Conservation (phyloP, 2,113 vertebrate species). For the Ammospiza caudacuta region DNA sequence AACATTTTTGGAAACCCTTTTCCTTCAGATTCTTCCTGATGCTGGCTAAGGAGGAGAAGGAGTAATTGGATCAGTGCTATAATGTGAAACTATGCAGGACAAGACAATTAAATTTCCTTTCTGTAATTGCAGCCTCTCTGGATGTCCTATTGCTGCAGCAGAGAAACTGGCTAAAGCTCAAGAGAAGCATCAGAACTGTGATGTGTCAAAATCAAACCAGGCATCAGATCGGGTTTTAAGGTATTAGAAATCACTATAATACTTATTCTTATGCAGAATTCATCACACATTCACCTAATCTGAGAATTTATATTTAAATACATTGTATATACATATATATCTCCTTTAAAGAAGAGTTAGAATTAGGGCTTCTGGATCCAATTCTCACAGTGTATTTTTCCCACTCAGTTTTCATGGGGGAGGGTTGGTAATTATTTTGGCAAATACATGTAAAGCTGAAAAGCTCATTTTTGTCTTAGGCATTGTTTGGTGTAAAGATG, state of each 20-base stretch:
- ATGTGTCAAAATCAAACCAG: conserved; percentile 93
- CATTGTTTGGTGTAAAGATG: conserved; percentile 79
- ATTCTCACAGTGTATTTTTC: conserved; percentile 60
- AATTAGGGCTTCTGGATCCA: conserved; percentile 77
- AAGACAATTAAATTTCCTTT: conserved; percentile 62
- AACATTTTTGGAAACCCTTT: conserved; percentile 35
- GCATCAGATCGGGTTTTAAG: conserved; percentile 96
- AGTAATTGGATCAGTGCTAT: conserved; percentile 44
- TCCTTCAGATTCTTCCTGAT: conserved; percentile 22
- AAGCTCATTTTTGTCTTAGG: conserved; percentile 79
- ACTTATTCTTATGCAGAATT: conserved; percentile 72
- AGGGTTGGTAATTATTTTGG: conserved; percentile 73
- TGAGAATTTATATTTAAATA: conserved; percentile 72
- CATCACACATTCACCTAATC: conserved; percentile 67
- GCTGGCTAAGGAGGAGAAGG: conserved; percentile 36
- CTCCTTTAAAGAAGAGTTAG: conserved; percentile 64
- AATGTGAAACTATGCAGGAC: conserved; percentile 37
- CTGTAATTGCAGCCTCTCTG: conserved; percentile 91
- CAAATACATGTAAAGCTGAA: conserved; percentile 77
- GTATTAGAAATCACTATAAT: conserved; percentile 83
- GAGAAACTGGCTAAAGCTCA: conserved; percentile 98
- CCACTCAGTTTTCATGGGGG: conserved; percentile 70
- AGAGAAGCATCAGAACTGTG: conserved; percentile 95
- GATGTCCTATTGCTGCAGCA: conserved; percentile 97
- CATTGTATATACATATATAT: conserved; percentile 63